phyloP scores from a whole-genome alignment of 2,113 vertebrate species.

The Vulpes lagopus region DNA sequence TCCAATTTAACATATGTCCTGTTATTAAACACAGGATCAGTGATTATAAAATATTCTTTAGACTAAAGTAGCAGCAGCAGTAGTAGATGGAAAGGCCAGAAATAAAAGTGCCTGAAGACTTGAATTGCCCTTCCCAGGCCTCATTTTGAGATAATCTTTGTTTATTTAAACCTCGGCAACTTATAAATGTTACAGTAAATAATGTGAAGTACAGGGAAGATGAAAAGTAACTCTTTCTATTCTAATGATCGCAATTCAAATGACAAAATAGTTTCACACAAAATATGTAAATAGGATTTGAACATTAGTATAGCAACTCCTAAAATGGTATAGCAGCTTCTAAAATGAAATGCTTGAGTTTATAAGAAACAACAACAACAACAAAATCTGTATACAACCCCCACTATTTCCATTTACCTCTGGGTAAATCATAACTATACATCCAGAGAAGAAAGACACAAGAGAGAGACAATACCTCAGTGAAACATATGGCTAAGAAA shows the following conservation, averaged over 20 bases:
- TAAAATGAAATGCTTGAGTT: conserved; percentile 56
- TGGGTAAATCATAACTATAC: conserved; percentile 42
- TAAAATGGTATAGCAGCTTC: background rate
- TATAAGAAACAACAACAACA: conserved; percentile 5
- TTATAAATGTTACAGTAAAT: background rate
- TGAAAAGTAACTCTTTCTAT: conserved; percentile 43
- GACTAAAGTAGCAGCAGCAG: background rate
- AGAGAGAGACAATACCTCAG: conserved; percentile 25
- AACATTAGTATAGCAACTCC: conserved; percentile 39
- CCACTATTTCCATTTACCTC: conserved; percentile 44
- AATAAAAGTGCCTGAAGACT: background rate
- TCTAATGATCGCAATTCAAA: conserved; percentile 6
- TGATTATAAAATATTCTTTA: conserved; percentile 43
- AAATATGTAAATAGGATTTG: conserved; percentile 53
- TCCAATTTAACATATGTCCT: background rate
- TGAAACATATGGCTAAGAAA: conserved; percentile 60
- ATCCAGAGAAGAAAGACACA: conserved; percentile 52
- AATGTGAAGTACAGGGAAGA: background rate
- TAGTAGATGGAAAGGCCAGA: background rate
- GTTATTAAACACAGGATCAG: background rate
- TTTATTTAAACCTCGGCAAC: conserved; percentile 32
- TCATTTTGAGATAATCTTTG: conserved; percentile 32
- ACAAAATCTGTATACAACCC: background rate
- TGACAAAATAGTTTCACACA: conserved; percentile 24
- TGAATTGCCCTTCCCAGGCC: background rate